phyloP scores from a whole-genome alignment of 2,113 vertebrate genomes.

The Actenoides lindsayi region DNA sequence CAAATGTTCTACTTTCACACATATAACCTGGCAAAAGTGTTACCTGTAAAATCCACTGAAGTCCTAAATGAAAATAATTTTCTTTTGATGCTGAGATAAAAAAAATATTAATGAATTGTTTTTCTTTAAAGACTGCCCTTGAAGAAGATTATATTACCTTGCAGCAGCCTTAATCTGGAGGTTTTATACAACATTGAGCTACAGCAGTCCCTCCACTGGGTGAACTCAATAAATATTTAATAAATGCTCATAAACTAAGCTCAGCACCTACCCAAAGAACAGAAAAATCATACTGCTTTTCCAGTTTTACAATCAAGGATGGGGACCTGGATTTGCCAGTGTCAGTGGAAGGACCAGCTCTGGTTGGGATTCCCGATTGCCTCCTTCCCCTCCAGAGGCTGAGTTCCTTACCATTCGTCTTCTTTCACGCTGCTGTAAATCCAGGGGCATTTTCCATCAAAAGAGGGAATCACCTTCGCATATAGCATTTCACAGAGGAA shows the following conservation, averaged over 20 bases:
- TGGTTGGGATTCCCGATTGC: not conserved
- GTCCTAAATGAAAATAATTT: not conserved
- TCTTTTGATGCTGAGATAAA: not conserved
- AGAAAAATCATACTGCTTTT: not conserved
- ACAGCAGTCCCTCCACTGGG: not conserved
- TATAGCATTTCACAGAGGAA: not conserved
- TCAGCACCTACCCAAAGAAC: not conserved
- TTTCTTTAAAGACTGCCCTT: not conserved
- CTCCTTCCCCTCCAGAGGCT: not conserved
- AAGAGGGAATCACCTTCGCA: not conserved
- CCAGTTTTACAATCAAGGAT: not conserved
- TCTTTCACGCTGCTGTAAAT: not conserved
- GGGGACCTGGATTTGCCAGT: not conserved
- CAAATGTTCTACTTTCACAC: not conserved
- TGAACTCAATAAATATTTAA: not conserved
- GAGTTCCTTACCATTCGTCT: not conserved
- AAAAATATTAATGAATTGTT: not conserved
- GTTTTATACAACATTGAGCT: not conserved
- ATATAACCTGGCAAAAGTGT: not conserved
- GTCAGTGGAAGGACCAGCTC: not conserved
- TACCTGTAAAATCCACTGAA: not conserved
- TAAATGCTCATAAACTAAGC: not conserved
- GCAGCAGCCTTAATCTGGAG: not conserved
- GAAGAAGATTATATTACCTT: not conserved
- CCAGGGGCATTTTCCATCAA: not conserved